A percentile compares a stretch with the other conserved stretches of the same genome.
These are phyloP conservation scores for Oreamnos americanus DNA, from an alignment of 2,113 vertebrate species.

Conservation along the genomic window DNA sequence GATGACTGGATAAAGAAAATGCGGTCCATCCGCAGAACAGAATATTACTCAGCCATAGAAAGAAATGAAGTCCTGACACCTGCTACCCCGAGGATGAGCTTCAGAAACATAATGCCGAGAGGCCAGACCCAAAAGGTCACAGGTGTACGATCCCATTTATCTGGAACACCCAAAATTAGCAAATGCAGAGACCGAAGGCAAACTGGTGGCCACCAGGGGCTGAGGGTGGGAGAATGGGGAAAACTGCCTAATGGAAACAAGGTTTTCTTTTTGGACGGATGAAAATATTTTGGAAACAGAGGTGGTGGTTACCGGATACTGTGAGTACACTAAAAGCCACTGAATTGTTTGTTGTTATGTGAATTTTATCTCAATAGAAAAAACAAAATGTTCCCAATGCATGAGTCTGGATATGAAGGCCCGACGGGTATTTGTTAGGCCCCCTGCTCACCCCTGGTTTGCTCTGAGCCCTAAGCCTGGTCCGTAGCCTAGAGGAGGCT, in stretches of 20 bases:
- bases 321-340: background rate
- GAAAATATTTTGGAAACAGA: background rate
- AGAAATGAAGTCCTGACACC: background rate
- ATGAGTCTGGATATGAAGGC: background rate
- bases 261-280: background rate
- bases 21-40: rapidly evolving
- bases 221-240: background rate
- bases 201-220: background rate
- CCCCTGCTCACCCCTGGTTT: background rate
- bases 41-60: background rate
- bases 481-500: background rate
- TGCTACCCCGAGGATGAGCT: background rate
- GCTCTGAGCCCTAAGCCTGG: background rate
- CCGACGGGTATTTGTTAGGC: rapidly evolving
- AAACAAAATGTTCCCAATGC: background rate
- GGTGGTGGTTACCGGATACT: background rate
- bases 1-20: background rate
- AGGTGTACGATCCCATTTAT: background rate
- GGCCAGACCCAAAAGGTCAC: background rate
- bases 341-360: background rate
- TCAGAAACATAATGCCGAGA: background rate
- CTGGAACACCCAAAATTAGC: background rate
- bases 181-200: background rate
- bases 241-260: background rate
- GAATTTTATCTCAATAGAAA: background rate